Conservation (phyloP, 2,797 vertebrate genomes). For the Champsocephalus gunnari region DNA sequence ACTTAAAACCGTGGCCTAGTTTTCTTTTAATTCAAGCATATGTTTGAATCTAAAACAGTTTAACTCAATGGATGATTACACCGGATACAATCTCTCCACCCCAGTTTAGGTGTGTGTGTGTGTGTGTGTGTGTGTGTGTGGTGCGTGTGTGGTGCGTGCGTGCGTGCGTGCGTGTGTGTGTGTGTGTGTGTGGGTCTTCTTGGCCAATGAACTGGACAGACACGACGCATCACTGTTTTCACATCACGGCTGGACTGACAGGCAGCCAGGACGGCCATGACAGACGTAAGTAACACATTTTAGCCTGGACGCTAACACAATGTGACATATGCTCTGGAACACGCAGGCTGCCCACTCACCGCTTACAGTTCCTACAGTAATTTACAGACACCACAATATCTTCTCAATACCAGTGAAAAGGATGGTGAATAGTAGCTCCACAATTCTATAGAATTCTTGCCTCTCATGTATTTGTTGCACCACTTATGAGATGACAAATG, state of each 20-base stretch:
- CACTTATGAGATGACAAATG: conserved; percentile 64
- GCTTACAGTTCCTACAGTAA: conserved; percentile 61
- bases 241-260: conserved; percentile 72
- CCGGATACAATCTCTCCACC: too few relatives aligned
- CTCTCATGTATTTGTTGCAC: conserved; percentile 35
- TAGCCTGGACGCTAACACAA: conserved; percentile 72
- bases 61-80: too few relatives aligned
- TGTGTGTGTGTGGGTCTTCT: conserved; percentile 65
- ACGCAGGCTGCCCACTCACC: conserved; percentile 66
- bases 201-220: conserved; percentile 75
- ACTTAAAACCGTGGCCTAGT: too few relatives aligned
- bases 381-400: conserved; percentile 47
- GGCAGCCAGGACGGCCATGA: conserved; percentile 73
- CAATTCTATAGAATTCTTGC: background rate
- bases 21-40: too few relatives aligned
- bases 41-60: too few relatives aligned
- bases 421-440: conserved; percentile 18
- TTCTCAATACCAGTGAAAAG: conserved; percentile 36
- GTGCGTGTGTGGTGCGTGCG: background rate
- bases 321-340: conserved; percentile 76
- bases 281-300: conserved; percentile 83
- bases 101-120: too few relatives aligned
- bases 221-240: conserved; percentile 79
- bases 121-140: conserved; percentile 1
- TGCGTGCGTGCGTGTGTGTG: conserved; percentile 25